Percentiles rank a stretch among this genome's conserved stretches.
These are phyloP conservation scores for Allobates femoralis DNA, from an alignment of 2,797 vertebrate genomes.

Conservation along the genomic window DNA sequence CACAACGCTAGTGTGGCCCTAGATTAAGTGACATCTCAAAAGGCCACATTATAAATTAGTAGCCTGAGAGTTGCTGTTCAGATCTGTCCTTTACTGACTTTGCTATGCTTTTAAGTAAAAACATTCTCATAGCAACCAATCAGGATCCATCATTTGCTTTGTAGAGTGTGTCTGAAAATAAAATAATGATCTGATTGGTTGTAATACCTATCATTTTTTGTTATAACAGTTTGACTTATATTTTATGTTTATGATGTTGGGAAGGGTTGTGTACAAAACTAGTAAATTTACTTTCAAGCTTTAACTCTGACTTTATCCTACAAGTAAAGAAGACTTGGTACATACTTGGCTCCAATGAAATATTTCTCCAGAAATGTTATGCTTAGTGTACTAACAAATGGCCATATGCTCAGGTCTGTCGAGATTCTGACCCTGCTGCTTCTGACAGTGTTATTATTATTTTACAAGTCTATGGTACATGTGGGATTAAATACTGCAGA, in stretches of 20 bases:
- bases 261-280: neutral
- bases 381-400: neutral
- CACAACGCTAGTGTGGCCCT: too few relatives aligned
- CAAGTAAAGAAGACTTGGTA: neutral
- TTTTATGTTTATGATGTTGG: neutral
- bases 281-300: neutral
- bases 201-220: neutral
- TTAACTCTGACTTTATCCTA: neutral
- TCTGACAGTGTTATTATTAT: constrained; percentile 4
- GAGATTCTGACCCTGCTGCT: neutral
- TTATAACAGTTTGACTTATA: neutral
- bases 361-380: neutral
- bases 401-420: constrained; percentile 12
- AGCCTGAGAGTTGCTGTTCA: too few relatives aligned
- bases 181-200: neutral
- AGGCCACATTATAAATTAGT: too few relatives aligned
- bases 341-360: neutral
- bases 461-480: neutral
- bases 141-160: neutral
- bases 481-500: constrained; percentile 12
- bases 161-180: neutral
- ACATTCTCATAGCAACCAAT: too few relatives aligned
- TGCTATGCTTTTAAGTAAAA: too few relatives aligned
- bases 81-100: too few relatives aligned
- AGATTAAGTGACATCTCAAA: too few relatives aligned